A percentile compares a stretch with the other conserved stretches of the same genome.
Evolutionary conservation across 2,113 vertebrate genomes (phyloP).

Genomic region (Microtus richardsoni): DNA sequence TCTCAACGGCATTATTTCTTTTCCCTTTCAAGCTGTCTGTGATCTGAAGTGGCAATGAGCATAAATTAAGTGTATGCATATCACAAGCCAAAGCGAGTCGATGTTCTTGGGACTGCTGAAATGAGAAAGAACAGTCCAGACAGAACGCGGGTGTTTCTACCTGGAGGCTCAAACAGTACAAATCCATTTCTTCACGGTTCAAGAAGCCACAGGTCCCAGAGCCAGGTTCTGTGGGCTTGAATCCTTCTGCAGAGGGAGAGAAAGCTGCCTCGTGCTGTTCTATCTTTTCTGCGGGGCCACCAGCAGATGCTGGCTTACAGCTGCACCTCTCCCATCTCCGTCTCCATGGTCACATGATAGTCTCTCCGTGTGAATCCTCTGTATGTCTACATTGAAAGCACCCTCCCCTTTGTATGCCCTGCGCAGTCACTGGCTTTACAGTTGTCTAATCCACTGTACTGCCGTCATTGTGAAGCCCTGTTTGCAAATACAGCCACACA

Average conservation of each 20-base stretch:
- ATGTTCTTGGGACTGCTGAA: not conserved
- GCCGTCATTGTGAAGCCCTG: not conserved
- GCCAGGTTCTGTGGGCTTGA: not conserved
- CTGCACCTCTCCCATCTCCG: not conserved
- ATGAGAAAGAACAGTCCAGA: conserved; percentile 18
- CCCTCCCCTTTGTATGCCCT: not conserved
- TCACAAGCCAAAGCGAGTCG: conserved; percentile 29
- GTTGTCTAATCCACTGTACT: not conserved
- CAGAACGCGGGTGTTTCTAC: not conserved
- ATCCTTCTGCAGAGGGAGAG: not conserved
- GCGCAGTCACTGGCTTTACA: not conserved
- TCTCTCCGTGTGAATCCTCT: not conserved
- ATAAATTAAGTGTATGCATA: not conserved
- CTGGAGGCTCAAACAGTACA: not conserved
- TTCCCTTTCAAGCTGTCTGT: conserved; percentile 40
- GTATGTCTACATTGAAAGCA: not conserved
- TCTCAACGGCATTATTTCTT: conserved; percentile 39
- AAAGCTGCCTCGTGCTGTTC: not conserved
- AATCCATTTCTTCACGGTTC: not conserved
- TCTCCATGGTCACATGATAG: not conserved
- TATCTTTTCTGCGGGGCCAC: not conserved
- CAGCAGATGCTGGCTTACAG: too few relatives aligned
- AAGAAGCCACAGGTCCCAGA: not conserved
- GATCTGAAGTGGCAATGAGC: not conserved
- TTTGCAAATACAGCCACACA: conserved; percentile 18